phyloP scores from a whole-genome alignment of 2,113 vertebrate species.

The Strigops habroptila region DNA sequence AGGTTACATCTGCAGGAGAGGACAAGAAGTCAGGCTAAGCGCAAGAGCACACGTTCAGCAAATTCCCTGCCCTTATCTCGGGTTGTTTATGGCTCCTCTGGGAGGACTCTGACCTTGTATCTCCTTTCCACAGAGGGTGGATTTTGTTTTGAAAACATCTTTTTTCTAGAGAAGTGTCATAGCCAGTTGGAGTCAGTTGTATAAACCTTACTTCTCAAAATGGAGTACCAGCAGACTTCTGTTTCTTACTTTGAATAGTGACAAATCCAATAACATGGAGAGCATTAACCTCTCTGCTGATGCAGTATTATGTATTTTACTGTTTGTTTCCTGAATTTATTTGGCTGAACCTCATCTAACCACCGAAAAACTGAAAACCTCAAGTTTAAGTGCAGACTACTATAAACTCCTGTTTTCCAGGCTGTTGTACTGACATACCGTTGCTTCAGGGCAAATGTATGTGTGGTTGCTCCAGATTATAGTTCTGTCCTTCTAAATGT shows the following conservation, averaged over 20 bases:
- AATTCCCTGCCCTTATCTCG: constrained; percentile 57
- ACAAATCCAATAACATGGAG: background rate
- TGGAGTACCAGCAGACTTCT: background rate
- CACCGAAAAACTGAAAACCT: constrained; percentile 35
- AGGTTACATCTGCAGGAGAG: constrained; percentile 48
- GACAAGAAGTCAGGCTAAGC: background rate
- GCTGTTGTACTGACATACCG: constrained; percentile 14
- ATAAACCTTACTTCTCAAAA: constrained; percentile 17
- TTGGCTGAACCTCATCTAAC: constrained; percentile 34
- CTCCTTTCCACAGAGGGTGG: constrained; percentile 17
- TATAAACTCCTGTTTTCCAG: constrained; percentile 35
- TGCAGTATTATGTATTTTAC: background rate
- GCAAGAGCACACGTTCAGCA: constrained; percentile 43
- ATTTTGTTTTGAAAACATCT: constrained; percentile 48
- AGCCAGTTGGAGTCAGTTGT: constrained; percentile 17
- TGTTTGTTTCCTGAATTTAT: constrained; percentile 51
- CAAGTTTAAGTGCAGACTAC: constrained; percentile 35
- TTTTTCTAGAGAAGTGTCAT: constrained; percentile 10
- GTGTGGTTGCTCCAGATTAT: constrained; percentile 52
- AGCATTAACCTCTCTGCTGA: background rate
- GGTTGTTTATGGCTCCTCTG: constrained; percentile 49
- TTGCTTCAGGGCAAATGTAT: constrained; percentile 35
- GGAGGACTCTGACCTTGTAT: constrained; percentile 60
- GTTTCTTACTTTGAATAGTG: background rate
- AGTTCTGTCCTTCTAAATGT: constrained; percentile 26